Conservation (phyloP, 2,888 invertebrate genomes). For the Machimus atricapillus region DNA sequence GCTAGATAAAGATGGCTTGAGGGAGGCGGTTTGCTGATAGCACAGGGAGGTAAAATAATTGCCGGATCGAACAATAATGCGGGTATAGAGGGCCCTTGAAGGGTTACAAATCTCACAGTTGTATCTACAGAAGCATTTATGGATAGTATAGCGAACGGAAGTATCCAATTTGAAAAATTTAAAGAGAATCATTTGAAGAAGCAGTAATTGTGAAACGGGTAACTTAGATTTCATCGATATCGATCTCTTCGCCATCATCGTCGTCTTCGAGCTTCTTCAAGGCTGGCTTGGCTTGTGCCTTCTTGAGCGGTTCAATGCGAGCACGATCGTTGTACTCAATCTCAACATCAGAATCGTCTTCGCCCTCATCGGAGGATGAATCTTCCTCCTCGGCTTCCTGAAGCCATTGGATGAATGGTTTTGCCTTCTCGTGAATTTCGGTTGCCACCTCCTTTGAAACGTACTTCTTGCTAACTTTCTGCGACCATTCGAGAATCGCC, state of each 20-base stretch:
- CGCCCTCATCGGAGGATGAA: slow-evolving; percentile 72
- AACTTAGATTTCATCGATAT: slow-evolving; percentile 89
- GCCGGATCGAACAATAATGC: neutral
- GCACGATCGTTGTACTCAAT: slow-evolving; percentile 92
- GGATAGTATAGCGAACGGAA: neutral
- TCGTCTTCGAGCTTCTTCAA: slow-evolving; percentile 66
- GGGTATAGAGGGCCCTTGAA: neutral
- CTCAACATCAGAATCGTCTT: slow-evolving; percentile 68
- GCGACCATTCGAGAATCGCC: slow-evolving; percentile 92
- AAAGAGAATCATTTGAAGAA: neutral
- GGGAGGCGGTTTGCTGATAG: neutral
- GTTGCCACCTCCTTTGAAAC: slow-evolving; percentile 88
- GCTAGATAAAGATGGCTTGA: neutral
- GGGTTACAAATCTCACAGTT: neutral
- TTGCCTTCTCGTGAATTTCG: slow-evolving; percentile 90
- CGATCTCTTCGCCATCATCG: slow-evolving; percentile 82
- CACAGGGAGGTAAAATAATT: neutral
- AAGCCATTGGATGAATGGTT: slow-evolving; percentile 95
- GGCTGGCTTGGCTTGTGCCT: slow-evolving; percentile 60
- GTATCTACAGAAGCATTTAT: slow-evolving; percentile 16
- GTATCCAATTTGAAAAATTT: neutral
- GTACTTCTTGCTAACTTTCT: slow-evolving; percentile 94
- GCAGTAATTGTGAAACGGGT: neutral
- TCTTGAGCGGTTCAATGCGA: slow-evolving; percentile 76
- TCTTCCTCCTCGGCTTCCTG: slow-evolving; percentile 96